Conservation (phyloP, 1,140 invertebrate genomes). For the Drosophila rhopaloa region DNA sequence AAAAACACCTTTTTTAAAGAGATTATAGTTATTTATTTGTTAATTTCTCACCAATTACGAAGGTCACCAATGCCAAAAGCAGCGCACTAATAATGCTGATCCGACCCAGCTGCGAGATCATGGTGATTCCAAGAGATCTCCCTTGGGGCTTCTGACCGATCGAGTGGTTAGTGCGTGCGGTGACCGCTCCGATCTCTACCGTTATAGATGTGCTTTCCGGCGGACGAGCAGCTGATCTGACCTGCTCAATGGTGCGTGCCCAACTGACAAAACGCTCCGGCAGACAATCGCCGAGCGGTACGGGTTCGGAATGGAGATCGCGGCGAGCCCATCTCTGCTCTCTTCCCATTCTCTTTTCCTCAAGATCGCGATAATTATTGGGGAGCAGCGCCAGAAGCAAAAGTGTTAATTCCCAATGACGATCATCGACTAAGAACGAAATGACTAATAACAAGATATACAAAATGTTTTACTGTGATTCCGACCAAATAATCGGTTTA, state of each 20-base stretch:
- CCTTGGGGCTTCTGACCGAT: conserved; percentile 23
- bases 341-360: not conserved
- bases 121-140: conserved; percentile 2
- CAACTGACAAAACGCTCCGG: conserved; percentile 48
- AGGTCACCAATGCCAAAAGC: conserved; percentile 17
- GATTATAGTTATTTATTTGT: not conserved
- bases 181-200: conserved; percentile 28
- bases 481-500: too few species aligned
- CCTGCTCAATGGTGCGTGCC: conserved; percentile 49
- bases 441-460: not conserved
- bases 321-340: conserved; percentile 43
- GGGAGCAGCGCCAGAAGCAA: conserved; percentile 11
- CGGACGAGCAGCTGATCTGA: conserved; percentile 31
- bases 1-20: not conserved
- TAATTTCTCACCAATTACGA: conserved; percentile 21
- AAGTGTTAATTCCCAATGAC: conserved; percentile 49
- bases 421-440: not conserved
- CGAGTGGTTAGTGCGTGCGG: conserved; percentile 39
- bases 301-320: conserved; percentile 11
- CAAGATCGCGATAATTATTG: conserved; percentile 44
- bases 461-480: too few species aligned
- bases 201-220: conserved; percentile 21
- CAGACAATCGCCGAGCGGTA: conserved; percentile 4
- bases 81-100: conserved; percentile 8
- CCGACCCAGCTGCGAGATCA: conserved; percentile 35